Evolutionary conservation across 2,888 invertebrate species (phyloP), one percentile per base, ranked within the genome.

Genomic region (Trichogramma evanescens): DNA sequence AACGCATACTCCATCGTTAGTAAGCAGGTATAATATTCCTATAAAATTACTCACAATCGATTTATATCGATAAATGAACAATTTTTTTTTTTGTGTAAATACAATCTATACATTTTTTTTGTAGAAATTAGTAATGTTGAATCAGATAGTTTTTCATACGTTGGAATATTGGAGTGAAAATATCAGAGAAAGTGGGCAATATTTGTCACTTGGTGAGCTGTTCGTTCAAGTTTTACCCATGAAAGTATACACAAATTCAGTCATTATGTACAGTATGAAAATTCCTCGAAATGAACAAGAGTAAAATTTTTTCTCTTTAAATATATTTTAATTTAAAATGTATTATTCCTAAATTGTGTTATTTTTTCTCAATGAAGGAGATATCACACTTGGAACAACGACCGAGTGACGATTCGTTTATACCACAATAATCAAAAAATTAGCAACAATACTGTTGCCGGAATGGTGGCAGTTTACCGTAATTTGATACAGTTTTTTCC

Each of bases 1-100:
- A 84, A 83, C 68, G 83, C 84, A 43, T 82, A 85, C 69, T 86
- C 90, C 8, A 83, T 91, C 67, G 82, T 89, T 63, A 86, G 86
- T 78, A 86, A 87, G 77, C 84, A 87, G 84, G 91, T 91, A 62
- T 40, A 51, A 2, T 52, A 10, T 61, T 5, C 1, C 0, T 13
- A 9, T 26, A 45, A 45, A 45, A 9, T 45, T 45, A 45, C 8
- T 2, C n/a, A 45, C 45, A 45, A 45, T 26, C 26, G 26, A 26
- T 26, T 26, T 26, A 26, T 26, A 26, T 26, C 26, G 26, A 26
- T 26, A 2, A 26, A 26, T 26, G 26, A 26, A 26, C 26, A 1
- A 26, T 26, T 26, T 26, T 26, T 26, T 26, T 26, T 26, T 26
- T 26, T 26, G 3, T 7, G 8, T n/a, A 50, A 10, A 45, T 40